A percentile compares a stretch with the other conserved stretches of the same genome.
Conservation (phyloP, 2,113 vertebrate genomes). For the Solea senegalensis region DNA sequence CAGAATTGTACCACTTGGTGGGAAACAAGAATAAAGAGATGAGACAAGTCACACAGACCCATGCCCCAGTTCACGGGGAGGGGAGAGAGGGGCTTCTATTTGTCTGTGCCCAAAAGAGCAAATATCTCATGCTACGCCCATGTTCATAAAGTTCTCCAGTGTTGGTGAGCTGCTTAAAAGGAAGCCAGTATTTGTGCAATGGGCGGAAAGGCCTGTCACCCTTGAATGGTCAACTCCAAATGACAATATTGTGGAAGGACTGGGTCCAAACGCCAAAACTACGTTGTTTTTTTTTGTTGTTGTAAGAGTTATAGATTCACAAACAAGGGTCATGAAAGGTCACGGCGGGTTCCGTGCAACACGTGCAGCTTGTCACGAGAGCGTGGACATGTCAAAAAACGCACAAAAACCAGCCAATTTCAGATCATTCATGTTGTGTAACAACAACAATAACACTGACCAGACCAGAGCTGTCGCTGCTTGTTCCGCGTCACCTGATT, state of each 20-base stretch:
- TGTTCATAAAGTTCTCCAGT: too few species aligned
- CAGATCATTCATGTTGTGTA: conserved; percentile 58
- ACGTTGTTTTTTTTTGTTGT: too few species aligned
- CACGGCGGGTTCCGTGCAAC: conserved; percentile 12
- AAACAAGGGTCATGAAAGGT: conserved; percentile 29
- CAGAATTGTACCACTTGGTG: too few species aligned
- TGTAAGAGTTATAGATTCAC: too few species aligned
- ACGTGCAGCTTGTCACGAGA: too few species aligned
- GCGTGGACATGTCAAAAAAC: conserved; percentile 48
- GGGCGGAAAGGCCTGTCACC: not conserved
- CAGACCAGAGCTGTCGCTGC: not conserved
- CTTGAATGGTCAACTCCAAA: not conserved
- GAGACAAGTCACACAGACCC: too few species aligned
- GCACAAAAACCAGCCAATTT: conserved; percentile 23
- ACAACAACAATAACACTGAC: conserved; percentile 39
- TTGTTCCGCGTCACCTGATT: not conserved
- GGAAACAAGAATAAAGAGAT: too few species aligned
- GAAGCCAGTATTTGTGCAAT: not conserved
- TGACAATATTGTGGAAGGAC: not conserved
- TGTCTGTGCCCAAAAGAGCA: too few species aligned
- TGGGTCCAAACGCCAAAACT: not conserved
- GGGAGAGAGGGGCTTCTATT: too few species aligned
- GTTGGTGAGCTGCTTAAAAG: too few species aligned
- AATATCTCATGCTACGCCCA: too few species aligned
- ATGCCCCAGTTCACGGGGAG: too few species aligned